phyloP scores from a whole-genome alignment of 2,113 vertebrate species.

The Pelecanus crispus region DNA sequence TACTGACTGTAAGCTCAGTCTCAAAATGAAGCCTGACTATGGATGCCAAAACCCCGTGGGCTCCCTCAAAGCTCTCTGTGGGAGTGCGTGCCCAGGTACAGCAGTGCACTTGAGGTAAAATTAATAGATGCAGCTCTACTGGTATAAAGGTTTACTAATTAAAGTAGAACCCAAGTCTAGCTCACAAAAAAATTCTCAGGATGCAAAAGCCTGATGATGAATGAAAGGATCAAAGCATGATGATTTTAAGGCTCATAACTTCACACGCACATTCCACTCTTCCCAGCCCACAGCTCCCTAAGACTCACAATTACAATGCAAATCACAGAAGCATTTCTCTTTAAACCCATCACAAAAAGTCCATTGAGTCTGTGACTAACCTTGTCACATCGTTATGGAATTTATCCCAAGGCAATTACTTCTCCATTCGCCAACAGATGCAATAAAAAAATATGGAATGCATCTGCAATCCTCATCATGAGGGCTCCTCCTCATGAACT shows the following conservation, averaged over 20 bases:
- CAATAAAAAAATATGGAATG: not conserved
- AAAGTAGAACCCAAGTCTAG: not conserved
- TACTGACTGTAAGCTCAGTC: not conserved
- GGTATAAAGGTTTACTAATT: not conserved
- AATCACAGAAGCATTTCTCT: not conserved
- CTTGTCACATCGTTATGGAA: not conserved
- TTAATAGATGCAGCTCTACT: not conserved
- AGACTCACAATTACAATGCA: not conserved
- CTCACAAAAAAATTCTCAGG: not conserved
- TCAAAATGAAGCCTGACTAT: not conserved
- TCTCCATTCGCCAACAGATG: not conserved
- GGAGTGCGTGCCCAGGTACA: not conserved
- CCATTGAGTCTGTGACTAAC: not conserved
- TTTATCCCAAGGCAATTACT: not conserved
- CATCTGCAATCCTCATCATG: not conserved
- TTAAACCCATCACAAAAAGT: not conserved
- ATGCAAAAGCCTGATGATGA: not conserved
- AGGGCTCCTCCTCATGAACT: not conserved
- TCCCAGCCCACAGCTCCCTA: not conserved
- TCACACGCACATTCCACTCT: not conserved
- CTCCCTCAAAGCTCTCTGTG: not conserved
- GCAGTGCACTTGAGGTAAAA: not conserved
- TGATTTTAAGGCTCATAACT: not conserved
- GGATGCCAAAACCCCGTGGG: not conserved
- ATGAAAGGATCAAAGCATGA: not conserved